These are phyloP conservation scores for Xylota sylvarum DNA, from an alignment of 2,888 invertebrate genomes.

Conservation along the genomic window DNA sequence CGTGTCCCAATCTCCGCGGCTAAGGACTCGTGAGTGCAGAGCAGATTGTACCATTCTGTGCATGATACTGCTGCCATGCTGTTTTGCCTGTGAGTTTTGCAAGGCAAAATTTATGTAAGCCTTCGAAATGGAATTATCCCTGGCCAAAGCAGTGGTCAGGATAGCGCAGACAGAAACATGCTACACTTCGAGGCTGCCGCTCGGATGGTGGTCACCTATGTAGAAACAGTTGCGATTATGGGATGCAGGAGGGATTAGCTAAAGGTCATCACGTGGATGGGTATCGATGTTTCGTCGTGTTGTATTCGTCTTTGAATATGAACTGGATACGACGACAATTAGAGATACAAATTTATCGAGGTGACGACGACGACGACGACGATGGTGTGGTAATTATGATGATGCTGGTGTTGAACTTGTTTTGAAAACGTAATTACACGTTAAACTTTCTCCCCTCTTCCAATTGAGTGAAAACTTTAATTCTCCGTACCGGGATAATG, in stretches of 20 bases:
- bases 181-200: neutral
- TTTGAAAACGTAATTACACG: constrained; percentile 11
- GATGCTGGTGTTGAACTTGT: neutral
- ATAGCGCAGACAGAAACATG: neutral
- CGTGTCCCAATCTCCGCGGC: neutral
- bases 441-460: constrained; percentile 7
- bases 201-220: neutral
- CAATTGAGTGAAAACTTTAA: constrained; percentile 21
- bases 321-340: neutral
- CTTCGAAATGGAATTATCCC: neutral
- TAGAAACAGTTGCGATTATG: too few relatives aligned
- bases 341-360: neutral
- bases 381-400: neutral
- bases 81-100: neutral
- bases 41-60: constrained; percentile 17
- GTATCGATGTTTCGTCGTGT: neutral
- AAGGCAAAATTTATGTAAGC: constrained; percentile 6
- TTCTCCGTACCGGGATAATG: neutral
- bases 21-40: neutral
- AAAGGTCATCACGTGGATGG: neutral
- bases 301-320: neutral
- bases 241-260: too few relatives aligned
- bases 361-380: neutral
- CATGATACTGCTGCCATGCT: neutral
- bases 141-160: neutral